Evolutionary conservation across 2,888 invertebrate genomes (phyloP), one percentile per base, ranked within the genome.

Genomic region (Herminia tarsipennalis): DNA sequence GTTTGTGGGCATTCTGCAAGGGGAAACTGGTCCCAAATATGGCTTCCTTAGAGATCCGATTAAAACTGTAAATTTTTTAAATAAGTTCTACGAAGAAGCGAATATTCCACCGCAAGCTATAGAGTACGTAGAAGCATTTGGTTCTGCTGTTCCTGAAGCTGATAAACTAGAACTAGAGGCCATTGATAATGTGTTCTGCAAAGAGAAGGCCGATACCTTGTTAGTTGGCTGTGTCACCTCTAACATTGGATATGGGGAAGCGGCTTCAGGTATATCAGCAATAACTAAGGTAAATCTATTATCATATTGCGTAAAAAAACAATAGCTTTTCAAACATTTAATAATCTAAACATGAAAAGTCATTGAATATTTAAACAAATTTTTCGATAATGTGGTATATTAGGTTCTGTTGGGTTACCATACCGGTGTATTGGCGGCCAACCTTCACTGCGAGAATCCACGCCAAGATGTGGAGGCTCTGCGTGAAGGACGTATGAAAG

Each of bases 401-500:
- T 92, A 88, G 88, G 83, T 88, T 0, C 43, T 88, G 5, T 88
- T 96, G 27, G 93, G 94, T 0, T 95, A 95, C 87, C 94, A 95
- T 66, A 89, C 86, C 8, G 94, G 94, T 1, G 58, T 84, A 5
- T 88, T 97, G 35, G 95, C 96, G 0, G 94, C 94, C 0, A 97
- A 96, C 79, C 83, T 97, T 9, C 94, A 97, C 75, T 96, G 88
- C 72, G 83, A 90, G 0, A 81, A 73, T 0, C 94, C 96, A 0
- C 86, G 92, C 2, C 76, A 85, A 16, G 92, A 92, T 29, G 62
- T 93, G 0, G 79, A 81, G 13, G 92, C 92, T 14, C 64, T 94
- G 6, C 81, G 82, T 2, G 92, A 93, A 1, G 93, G 93, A 0
- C 82, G 89, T 27, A 79, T 93, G 24, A 67, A 87, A 66, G 90